phyloP scores from a whole-genome alignment of 1,140 invertebrate genomes.

The Drosophila equinoxialis region DNA sequence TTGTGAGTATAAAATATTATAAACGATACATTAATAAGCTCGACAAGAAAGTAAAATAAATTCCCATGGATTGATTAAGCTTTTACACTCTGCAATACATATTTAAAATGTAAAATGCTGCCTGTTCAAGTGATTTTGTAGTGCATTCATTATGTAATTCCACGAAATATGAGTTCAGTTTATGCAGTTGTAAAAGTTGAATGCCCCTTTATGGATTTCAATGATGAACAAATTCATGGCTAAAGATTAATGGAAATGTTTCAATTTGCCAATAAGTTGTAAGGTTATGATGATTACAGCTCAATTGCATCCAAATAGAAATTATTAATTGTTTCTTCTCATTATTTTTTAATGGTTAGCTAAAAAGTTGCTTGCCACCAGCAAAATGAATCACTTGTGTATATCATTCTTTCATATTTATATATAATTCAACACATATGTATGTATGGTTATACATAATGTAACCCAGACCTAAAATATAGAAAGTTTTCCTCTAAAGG shows the following conservation, averaged over 20 bases:
- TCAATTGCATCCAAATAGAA: neutral
- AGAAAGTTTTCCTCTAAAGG: conserved; percentile 26
- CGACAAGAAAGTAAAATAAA: too few relatives aligned
- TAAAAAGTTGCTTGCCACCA: conserved; percentile 54
- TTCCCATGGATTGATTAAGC: too few relatives aligned
- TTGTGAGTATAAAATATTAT: too few relatives aligned
- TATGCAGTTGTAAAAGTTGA: neutral
- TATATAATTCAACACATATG: neutral
- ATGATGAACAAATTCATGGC: neutral
- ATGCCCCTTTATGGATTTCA: neutral
- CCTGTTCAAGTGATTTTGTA: too few relatives aligned
- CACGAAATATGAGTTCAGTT: too few relatives aligned
- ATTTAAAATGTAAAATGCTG: too few relatives aligned
- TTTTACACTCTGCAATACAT: too few relatives aligned
- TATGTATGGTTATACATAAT: conserved; percentile 43
- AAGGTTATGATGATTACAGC: neutral
- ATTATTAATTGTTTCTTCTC: conserved; percentile 17
- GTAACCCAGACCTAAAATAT: conserved; percentile 48
- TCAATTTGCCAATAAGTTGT: neutral
- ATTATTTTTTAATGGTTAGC: conserved; percentile 50
- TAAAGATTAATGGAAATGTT: conserved; percentile 1
- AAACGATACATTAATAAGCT: too few relatives aligned
- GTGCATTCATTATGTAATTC: too few relatives aligned
- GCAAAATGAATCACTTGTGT: conserved; percentile 14
- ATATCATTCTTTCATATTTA: neutral